Evolutionary conservation across 2,113 vertebrate genomes (phyloP).

Genomic region (Pteruthius melanotis): DNA sequence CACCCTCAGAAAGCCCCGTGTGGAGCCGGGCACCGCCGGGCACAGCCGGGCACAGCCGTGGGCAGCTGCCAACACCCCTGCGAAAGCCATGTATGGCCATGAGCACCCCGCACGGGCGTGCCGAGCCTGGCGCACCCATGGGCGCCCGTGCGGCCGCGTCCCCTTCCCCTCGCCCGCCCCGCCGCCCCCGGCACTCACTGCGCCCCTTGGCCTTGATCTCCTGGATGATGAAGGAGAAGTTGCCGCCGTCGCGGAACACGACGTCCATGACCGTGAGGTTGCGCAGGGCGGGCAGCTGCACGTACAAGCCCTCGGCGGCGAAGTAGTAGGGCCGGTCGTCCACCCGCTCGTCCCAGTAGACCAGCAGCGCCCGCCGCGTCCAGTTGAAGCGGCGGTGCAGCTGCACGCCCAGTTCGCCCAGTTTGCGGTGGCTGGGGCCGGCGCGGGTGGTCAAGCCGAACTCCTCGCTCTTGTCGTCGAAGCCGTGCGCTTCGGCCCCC

Average conservation of each 20-base stretch:
- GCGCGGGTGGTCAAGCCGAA: slow-evolving; percentile 83
- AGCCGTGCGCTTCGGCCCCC: slow-evolving; percentile 83
- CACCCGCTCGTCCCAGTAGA: slow-evolving; percentile 79
- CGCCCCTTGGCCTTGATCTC: slow-evolving; percentile 76
- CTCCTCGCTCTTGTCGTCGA: slow-evolving; percentile 63
- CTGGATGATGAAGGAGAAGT: slow-evolving; percentile 76
- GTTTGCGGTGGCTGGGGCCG: slow-evolving; percentile 87
- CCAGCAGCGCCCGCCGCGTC: slow-evolving; percentile 78
- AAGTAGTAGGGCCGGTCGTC: slow-evolving; percentile 83
- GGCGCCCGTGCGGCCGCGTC: neutral
- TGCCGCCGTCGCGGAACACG: slow-evolving; percentile 65
- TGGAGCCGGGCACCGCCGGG: neutral
- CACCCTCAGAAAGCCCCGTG: no score
- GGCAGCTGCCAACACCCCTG: fast-evolving
- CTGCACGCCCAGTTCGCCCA: slow-evolving; percentile 81
- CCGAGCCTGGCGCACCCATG: neutral
- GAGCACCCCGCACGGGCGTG: neutral
- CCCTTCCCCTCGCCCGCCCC: neutral
- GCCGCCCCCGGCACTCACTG: slow-evolving; percentile 60
- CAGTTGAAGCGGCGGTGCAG: slow-evolving; percentile 86
- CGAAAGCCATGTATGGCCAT: neutral
- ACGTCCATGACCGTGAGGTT: slow-evolving; percentile 79
- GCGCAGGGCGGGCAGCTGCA: slow-evolving; percentile 59
- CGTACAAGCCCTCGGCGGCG: slow-evolving; percentile 83
- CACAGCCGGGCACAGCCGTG: neutral